Evolutionary conservation across 1,140 invertebrate species (phyloP).

Genomic region (Rhizoglyphus robini): DNA sequence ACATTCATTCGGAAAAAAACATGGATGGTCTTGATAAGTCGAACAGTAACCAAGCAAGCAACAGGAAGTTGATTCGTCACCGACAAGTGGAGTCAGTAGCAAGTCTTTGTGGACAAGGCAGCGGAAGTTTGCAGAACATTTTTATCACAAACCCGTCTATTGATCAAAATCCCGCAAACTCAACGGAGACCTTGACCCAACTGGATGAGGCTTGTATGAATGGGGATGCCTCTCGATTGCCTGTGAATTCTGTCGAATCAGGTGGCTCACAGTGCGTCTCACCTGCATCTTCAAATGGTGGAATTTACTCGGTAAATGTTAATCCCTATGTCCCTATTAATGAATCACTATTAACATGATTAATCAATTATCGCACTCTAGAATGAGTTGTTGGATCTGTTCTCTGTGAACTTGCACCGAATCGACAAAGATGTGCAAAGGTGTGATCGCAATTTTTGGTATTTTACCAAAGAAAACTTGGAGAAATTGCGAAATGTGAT

Average conservation of each 20-base stretch:
- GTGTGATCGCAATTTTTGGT: slow-evolving; percentile 83
- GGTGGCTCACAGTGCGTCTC: slow-evolving; percentile 50
- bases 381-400: slow-evolving; percentile 53
- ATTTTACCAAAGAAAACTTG: slow-evolving; percentile 70
- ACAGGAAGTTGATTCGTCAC: slow-evolving; percentile 20
- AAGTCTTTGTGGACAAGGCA: not conserved
- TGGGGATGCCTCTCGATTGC: not conserved
- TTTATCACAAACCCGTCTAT: slow-evolving; percentile 38
- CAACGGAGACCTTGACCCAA: not conserved
- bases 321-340: not conserved
- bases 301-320: slow-evolving; percentile 61
- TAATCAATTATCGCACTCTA: not conserved
- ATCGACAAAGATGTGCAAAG: slow-evolving; percentile 93
- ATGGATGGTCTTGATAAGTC: not conserved
- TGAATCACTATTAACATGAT: not conserved
- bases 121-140: slow-evolving; percentile 27
- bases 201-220: not conserved
- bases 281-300: slow-evolving; percentile 67
- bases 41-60: slow-evolving; percentile 11
- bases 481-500: slow-evolving; percentile 89
- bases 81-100: slow-evolving; percentile 16
- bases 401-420: slow-evolving; percentile 75
- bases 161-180: slow-evolving; percentile 26
- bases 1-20: not conserved
- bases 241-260: not conserved